Evolutionary conservation across 1,140 invertebrate species (phyloP).

Genomic region (Dendroctonus valens): DNA sequence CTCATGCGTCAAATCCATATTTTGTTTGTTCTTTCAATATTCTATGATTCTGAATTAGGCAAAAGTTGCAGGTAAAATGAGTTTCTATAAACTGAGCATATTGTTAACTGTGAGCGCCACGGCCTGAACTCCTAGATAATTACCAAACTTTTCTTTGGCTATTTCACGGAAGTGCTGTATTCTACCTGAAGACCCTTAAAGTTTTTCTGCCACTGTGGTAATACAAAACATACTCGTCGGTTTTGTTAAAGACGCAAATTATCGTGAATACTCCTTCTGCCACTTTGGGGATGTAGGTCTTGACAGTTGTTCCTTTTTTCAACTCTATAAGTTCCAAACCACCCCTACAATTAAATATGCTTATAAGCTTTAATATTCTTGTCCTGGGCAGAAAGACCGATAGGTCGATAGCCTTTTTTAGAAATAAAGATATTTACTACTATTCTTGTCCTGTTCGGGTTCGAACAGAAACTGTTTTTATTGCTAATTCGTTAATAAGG

Average conservation of each 20-base stretch:
- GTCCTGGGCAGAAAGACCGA: background rate
- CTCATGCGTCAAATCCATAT: too few relatives aligned
- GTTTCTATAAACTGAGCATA: too few relatives aligned
- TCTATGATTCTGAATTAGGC: too few relatives aligned
- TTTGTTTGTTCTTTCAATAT: too few relatives aligned
- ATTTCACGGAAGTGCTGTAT: background rate
- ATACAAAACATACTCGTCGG: slow-evolving; percentile 93
- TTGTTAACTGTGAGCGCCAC: too few relatives aligned
- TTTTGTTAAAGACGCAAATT: slow-evolving; percentile 90
- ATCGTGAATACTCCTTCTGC: slow-evolving; percentile 97
- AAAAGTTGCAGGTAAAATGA: too few relatives aligned
- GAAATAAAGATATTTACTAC: too few relatives aligned
- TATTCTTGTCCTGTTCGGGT: background rate
- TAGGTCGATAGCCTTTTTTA: too few relatives aligned
- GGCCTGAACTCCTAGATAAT: too few relatives aligned
- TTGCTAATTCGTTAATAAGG: too few relatives aligned
- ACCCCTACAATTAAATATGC: slow-evolving; percentile 59
- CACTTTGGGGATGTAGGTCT: slow-evolving; percentile 86
- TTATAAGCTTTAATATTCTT: background rate
- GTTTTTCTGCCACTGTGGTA: slow-evolving; percentile 95
- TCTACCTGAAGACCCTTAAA: slow-evolving; percentile 81
- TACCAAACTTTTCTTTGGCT: too few relatives aligned
- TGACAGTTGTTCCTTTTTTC: slow-evolving; percentile 77
- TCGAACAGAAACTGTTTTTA: too few relatives aligned
- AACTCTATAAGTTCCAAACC: slow-evolving; percentile 89